Base-by-base conservation (phyloP, 2,888 invertebrate species). In the Lasioglossum marginatum region DNA sequence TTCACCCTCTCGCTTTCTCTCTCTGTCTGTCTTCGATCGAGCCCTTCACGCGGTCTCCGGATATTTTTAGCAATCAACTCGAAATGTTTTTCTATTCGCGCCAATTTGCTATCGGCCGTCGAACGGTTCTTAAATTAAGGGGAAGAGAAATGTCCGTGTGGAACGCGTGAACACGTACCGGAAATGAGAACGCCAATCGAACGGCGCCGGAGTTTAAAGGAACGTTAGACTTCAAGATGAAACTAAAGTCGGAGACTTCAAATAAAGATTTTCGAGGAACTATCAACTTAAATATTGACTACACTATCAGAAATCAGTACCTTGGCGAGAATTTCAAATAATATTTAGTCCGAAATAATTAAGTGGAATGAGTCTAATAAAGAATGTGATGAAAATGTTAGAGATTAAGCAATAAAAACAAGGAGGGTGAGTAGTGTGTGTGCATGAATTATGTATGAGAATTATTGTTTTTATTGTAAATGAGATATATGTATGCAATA, bases 61-160 rank as follows among this genome's bases (percentile, higher is more conserved):
- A 90, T 85, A 84, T 86, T 87, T 88, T 87, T 73, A 72, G 81
- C 88, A 90, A 92, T 92, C 90, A 88, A 87, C 73, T 73, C 85
- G 79, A 88, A 87, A 88, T 87, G 88, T 87, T 91, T 86, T 85
- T 79, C 85, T 79, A 48, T 79, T 77, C 74, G 73, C 84, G 45
- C 43, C 87, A 83, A 86, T 91, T 85, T 81, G 78, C 85, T 90
- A 83, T 83, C 79, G 66, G 81, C 72, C 81, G 80, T 66, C 34
- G 34, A 31, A 34, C 19, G 19, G 77, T 60, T 73, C 60, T 79
- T 73, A 78, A 84, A 86, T 87, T 85, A 85, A 87, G 70, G 63
- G 72, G 72, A 60, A 27, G 63, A 40, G 76, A 37, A 81, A 85
- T 79, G 85, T 85, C 74, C 68, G 63, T 40, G 10, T 40, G 10